Evolutionary conservation across 2,888 invertebrate genomes (phyloP).

Genomic region (Lumbricus terrestris): DNA sequence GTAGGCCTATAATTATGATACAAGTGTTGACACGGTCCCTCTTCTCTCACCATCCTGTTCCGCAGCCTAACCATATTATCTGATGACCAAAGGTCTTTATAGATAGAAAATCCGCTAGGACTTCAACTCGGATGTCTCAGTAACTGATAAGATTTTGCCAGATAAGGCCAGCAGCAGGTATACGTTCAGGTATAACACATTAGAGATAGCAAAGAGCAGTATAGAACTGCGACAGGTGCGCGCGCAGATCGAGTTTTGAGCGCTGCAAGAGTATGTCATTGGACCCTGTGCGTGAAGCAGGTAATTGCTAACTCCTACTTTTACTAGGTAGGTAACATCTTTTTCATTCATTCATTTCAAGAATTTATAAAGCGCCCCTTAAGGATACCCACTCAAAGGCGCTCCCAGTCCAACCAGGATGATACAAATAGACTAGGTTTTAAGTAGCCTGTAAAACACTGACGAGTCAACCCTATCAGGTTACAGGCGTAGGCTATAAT

Average conservation of each 20-base stretch:
- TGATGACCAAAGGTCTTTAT: not conserved
- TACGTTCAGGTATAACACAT: not conserved
- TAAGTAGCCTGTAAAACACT: too few relatives aligned
- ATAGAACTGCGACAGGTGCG: not conserved
- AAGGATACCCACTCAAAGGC: too few relatives aligned
- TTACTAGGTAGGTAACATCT: not conserved
- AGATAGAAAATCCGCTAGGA: not conserved
- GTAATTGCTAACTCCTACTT: not conserved
- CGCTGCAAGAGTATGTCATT: not conserved
- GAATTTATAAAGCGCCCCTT: too few relatives aligned
- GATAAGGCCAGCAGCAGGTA: conserved; percentile 3
- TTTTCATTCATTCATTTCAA: not conserved
- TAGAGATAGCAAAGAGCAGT: not conserved
- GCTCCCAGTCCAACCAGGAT: too few relatives aligned
- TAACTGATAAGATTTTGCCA: not conserved
- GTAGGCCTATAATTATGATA: not conserved
- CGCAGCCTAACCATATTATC: too few relatives aligned
- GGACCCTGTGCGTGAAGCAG: not conserved
- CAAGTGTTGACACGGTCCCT: not conserved
- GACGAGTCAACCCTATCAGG: too few relatives aligned
- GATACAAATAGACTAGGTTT: too few relatives aligned
- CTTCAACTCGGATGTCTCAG: not conserved
- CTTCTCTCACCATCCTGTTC: not conserved
- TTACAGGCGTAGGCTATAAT: too few relatives aligned
- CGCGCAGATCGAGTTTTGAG: not conserved